phyloP scores from a whole-genome alignment of 1,140 invertebrate species.

The Drosophila auraria region DNA sequence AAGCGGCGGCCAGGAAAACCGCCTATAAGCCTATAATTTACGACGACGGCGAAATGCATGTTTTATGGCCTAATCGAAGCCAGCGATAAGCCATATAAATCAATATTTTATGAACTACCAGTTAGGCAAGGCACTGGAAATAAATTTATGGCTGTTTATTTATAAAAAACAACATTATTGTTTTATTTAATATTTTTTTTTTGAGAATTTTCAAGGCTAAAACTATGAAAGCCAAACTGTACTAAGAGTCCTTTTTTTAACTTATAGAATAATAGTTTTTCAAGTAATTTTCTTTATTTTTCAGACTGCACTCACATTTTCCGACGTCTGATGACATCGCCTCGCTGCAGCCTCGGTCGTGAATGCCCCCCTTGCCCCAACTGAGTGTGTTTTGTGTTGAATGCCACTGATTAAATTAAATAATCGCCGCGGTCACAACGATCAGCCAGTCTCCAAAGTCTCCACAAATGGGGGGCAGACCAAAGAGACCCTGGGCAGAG shows the following conservation, averaged over 20 bases:
- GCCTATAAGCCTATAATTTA: constrained; percentile 38
- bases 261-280: no score
- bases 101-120: constrained; percentile 46
- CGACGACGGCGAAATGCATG: constrained; percentile 19
- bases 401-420: constrained; percentile 69
- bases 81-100: constrained; percentile 47
- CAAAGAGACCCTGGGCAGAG: constrained; percentile 2
- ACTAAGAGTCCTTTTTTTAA: no score
- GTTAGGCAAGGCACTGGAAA: constrained; percentile 14
- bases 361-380: neutral
- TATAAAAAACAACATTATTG: no score
- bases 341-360: constrained; percentile 1
- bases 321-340: neutral
- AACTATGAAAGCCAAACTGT: no score
- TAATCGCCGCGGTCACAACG: constrained; percentile 52
- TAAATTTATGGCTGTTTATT: neutral
- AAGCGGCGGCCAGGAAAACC: constrained; percentile 36
- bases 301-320: neutral
- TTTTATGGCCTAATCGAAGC: constrained; percentile 60
- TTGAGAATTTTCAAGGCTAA: no score
- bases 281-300: neutral
- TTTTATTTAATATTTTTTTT: neutral
- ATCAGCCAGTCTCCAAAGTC: constrained; percentile 43
- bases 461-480: constrained; percentile 22
- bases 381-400: constrained; percentile 24